These are phyloP conservation scores for Chironex yamaguchii DNA, from an alignment of 30 jellyfish, hydroid and myxozoan genomes.

Conservation along the genomic window DNA sequence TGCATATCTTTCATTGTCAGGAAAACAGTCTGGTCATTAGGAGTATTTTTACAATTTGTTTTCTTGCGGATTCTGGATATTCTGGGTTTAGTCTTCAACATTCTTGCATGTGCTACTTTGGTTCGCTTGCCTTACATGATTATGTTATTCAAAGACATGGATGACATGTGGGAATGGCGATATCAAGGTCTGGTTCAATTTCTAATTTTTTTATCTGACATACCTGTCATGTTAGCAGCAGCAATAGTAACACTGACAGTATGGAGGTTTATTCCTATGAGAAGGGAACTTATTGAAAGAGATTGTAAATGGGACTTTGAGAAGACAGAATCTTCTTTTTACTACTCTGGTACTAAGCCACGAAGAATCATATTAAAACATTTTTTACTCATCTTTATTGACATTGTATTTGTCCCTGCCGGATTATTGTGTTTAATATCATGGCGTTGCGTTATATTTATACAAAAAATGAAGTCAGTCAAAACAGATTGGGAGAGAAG, in stretches of 20 bases:
- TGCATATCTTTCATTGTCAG: slow-evolving; percentile 81
- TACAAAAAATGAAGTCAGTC: slow-evolving; percentile 40
- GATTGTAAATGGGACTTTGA: slow-evolving; percentile 41
- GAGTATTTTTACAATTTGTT: slow-evolving; percentile 64
- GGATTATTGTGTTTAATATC: slow-evolving; percentile 77
- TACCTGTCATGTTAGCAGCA: slow-evolving; percentile 76
- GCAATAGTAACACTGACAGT: slow-evolving; percentile 61
- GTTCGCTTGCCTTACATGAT: slow-evolving; percentile 83
- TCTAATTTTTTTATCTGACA: slow-evolving; percentile 70
- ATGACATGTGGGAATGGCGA: slow-evolving; percentile 75
- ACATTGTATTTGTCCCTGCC: slow-evolving; percentile 78
- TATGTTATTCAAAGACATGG: slow-evolving; percentile 53
- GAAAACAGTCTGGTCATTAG: slow-evolving; percentile 79
- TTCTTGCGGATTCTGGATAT: slow-evolving; percentile 78
- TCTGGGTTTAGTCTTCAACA: slow-evolving; percentile 81
- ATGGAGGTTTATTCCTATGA: slow-evolving; percentile 67
- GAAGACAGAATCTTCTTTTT: slow-evolving; percentile 3
- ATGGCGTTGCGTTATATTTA: slow-evolving; percentile 85
- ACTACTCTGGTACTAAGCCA: slow-evolving; percentile 74
- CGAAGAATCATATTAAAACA: slow-evolving; percentile 68
- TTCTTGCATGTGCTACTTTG: slow-evolving; percentile 82
- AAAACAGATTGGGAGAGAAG: slow-evolving; percentile 80
- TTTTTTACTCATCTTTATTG: slow-evolving; percentile 71
- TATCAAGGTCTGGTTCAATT: slow-evolving; percentile 71
- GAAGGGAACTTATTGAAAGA: slow-evolving; percentile 60